These are phyloP conservation scores for Tribolium madens DNA, from an alignment of 1,140 invertebrate genomes.

Conservation along the genomic window DNA sequence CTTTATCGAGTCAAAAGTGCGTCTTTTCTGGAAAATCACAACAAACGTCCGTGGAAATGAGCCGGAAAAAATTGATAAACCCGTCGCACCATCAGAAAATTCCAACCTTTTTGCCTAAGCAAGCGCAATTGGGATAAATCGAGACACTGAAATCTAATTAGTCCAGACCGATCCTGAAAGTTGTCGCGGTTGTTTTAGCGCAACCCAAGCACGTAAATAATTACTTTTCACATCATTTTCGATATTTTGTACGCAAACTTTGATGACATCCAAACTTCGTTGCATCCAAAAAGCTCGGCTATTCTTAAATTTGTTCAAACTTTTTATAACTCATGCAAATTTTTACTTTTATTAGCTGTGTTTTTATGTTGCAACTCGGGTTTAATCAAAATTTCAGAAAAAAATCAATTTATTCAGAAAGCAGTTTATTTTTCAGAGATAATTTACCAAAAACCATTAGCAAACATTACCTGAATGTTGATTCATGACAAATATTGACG, in stretches of 20 bases:
- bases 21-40: not conserved
- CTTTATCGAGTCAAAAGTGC: not conserved
- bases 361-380: too few species aligned
- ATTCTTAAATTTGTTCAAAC: conserved; percentile 28
- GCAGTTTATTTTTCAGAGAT: not conserved
- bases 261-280: conserved; percentile 26
- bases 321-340: conserved; percentile 33
- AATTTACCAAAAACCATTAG: not conserved
- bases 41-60: not conserved
- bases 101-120: not conserved
- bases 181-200: not conserved
- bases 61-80: not conserved
- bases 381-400: too few species aligned
- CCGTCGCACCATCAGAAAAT: conserved; percentile 15
- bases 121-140: conserved; percentile 9
- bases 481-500: not conserved
- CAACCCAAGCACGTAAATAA: conserved; percentile 15
- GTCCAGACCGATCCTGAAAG: not conserved
- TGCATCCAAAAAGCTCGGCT: not conserved
- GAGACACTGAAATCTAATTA: conserved; percentile 11
- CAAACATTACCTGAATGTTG: not conserved
- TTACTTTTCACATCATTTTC: conserved; percentile 17
- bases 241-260: conserved; percentile 32
- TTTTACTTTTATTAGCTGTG: not conserved
- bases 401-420: not conserved